A percentile compares a stretch with the other conserved stretches of the same genome.
Conservation (phyloP, 2,113 vertebrate species). For the Empidonax alnorum region DNA sequence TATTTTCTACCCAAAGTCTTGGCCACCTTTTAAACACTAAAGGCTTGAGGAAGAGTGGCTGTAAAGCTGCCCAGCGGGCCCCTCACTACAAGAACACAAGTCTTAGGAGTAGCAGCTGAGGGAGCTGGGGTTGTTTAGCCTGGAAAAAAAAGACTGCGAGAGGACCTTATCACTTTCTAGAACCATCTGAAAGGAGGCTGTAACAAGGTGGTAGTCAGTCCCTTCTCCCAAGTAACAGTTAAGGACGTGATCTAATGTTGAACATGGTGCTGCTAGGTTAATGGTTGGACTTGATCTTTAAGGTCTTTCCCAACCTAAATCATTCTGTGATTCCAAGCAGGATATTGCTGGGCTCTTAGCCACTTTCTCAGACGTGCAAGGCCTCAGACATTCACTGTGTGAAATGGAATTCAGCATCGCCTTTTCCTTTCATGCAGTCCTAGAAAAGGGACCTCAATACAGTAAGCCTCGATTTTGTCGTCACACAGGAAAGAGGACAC, state of each 20-base stretch:
- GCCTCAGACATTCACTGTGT: neutral
- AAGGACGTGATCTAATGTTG: neutral
- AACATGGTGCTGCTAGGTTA: neutral
- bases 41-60: neutral
- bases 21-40: neutral
- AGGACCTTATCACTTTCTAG: neutral
- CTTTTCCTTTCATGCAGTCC: conserved; percentile 28
- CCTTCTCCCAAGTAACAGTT: neutral
- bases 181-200: neutral
- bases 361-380: neutral
- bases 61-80: neutral
- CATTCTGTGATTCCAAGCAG: neutral
- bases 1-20: neutral
- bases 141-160: neutral
- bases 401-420: neutral
- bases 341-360: neutral
- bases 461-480: neutral
- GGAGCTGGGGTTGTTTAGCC: neutral
- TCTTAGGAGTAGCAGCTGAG: neutral
- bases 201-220: neutral
- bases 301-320: neutral
- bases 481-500: conserved; percentile 25
- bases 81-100: neutral
- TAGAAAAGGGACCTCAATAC: neutral
- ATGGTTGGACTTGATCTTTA: neutral